Evolutionary conservation across 2,797 vertebrate genomes (phyloP).

Genomic region (Dendrocincla tyrannina): DNA sequence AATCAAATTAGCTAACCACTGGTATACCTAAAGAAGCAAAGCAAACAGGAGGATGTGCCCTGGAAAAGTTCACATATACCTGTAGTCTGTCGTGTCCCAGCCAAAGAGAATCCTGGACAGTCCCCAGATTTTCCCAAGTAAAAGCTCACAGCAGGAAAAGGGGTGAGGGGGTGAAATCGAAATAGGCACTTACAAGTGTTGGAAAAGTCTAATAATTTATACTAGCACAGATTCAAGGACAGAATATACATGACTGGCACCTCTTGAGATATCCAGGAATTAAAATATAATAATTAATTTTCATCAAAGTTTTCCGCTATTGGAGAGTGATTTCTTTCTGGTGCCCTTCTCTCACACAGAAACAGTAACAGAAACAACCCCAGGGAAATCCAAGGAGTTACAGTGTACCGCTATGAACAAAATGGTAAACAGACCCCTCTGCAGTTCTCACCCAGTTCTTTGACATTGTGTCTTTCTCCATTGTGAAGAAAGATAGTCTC

Average conservation of each 20-base stretch:
- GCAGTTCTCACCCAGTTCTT: neutral
- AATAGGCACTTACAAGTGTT: neutral
- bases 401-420: neutral
- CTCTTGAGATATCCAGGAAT: conserved; percentile 2
- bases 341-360: neutral
- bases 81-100: neutral
- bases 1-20: neutral
- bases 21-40: neutral
- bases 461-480: neutral
- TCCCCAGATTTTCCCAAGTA: neutral
- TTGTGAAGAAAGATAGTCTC: neutral
- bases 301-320: neutral
- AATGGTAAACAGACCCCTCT: neutral
- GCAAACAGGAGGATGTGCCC: neutral
- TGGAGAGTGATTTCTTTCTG: neutral
- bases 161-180: neutral
- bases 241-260: neutral
- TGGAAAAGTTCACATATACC: neutral
- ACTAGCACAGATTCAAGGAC: neutral
- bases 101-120: neutral
- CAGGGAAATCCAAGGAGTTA: neutral
- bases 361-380: neutral
- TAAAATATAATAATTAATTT: conserved; percentile 5
- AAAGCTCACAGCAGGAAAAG: neutral
- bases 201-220: conserved; percentile 8